Conservation (phyloP, 2,113 vertebrate species). For the Sinocyclocheilus rhinocerous region DNA sequence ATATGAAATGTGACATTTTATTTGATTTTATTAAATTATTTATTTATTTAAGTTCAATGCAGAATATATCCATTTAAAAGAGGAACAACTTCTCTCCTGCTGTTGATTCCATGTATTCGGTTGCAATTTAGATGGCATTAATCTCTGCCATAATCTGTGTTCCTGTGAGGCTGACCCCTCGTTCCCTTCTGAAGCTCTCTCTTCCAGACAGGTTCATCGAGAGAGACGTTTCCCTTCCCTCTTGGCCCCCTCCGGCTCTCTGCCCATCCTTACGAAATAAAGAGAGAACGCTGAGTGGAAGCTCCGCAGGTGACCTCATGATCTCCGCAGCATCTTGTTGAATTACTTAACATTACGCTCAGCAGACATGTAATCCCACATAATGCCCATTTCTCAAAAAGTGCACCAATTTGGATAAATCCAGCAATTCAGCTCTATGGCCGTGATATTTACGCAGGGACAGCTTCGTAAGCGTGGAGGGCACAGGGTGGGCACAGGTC, state of each 20-base stretch:
- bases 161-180: constrained; percentile 37
- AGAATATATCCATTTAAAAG: constrained; percentile 22
- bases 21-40: neutral
- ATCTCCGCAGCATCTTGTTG: constrained; percentile 78
- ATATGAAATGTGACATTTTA: neutral
- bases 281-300: neutral
- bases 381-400: constrained; percentile 79
- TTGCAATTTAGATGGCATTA: constrained; percentile 76
- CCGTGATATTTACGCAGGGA: constrained; percentile 68
- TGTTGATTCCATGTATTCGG: constrained; percentile 71
- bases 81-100: constrained; percentile 50
- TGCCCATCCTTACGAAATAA: constrained; percentile 8
- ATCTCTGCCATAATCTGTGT: constrained; percentile 75
- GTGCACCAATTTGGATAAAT: constrained; percentile 79
- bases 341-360: constrained; percentile 80
- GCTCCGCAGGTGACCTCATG: constrained; percentile 70
- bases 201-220: neutral
- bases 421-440: constrained; percentile 68
- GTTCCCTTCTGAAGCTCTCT: neutral
- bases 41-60: neutral
- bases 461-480: constrained; percentile 58
- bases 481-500: constrained; percentile 60
- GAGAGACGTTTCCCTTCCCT: neutral
- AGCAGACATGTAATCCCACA: constrained; percentile 79
- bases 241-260: neutral